Evolutionary conservation across 2,888 invertebrate genomes (phyloP).

Genomic region (Trichogramma evanescens): DNA sequence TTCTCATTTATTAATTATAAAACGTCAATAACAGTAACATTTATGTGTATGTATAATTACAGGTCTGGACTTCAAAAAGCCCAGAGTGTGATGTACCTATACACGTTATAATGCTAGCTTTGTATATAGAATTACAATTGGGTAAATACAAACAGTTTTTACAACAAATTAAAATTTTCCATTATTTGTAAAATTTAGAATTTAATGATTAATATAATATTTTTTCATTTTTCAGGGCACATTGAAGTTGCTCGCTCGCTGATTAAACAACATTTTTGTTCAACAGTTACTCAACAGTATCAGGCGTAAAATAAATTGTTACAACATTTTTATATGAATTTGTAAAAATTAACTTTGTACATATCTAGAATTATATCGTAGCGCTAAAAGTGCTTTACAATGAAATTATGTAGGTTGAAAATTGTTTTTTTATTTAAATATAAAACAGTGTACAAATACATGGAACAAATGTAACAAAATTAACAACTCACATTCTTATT

Average conservation of each 20-base stretch:
- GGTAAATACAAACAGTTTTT: conserved; percentile 44
- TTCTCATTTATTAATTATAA: background rate
- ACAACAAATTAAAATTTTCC: background rate
- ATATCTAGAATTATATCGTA: conserved; percentile 16
- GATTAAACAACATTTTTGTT: conserved; percentile 20
- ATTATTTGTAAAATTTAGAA: background rate
- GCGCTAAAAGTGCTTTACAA: conserved; percentile 5
- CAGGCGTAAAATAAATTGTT: conserved; percentile 7
- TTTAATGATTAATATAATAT: background rate
- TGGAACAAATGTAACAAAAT: conserved; percentile 21
- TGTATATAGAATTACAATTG: conserved; percentile 60
- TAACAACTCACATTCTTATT: conserved; percentile 14
- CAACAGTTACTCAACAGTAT: conserved; percentile 11
- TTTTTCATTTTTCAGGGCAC: conserved; percentile 14
- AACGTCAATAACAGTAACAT: background rate
- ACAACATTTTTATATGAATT: conserved; percentile 1
- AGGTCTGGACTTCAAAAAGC: conserved; percentile 54
- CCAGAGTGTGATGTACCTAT: conserved; percentile 53
- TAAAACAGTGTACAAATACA: conserved; percentile 22
- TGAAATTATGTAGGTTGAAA: conserved; percentile 13
- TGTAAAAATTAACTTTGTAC: conserved; percentile 3
- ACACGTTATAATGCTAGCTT: conserved; percentile 58
- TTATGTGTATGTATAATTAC: conserved; percentile 18
- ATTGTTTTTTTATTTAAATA: conserved; percentile 23
- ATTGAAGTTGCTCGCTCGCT: conserved; percentile 19